These are phyloP conservation scores for Acrocyrtus sp. DNA, from an alignment of 2,888 invertebrate genomes.

Conservation along the genomic window DNA sequence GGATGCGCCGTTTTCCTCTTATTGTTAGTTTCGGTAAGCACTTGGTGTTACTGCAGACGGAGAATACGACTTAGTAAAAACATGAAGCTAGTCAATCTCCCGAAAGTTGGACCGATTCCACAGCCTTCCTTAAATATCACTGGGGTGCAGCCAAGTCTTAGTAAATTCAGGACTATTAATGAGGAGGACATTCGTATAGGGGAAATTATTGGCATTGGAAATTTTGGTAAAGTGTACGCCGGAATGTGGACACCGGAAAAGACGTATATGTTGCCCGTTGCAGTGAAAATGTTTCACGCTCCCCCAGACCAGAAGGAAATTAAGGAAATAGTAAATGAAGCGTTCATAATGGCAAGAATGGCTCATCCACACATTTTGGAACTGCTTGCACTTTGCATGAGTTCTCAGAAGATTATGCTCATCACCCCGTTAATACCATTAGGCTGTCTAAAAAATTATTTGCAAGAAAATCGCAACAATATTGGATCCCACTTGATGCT, in stretches of 20 bases:
- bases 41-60: no score
- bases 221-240: conserved; percentile 96
- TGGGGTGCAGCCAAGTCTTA: conserved; percentile 92
- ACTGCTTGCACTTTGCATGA: conserved; percentile 91
- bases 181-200: conserved; percentile 92
- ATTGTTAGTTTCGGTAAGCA: no score
- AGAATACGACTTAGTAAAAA: no score
- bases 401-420: conserved; percentile 97
- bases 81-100: no score
- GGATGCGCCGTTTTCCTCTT: no score
- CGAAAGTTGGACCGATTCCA: no score
- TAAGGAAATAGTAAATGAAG: conserved; percentile 96
- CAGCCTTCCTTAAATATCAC: conserved; percentile 89
- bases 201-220: conserved; percentile 92
- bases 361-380: conserved; percentile 95
- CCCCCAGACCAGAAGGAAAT: conserved; percentile 82
- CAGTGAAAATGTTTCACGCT: conserved; percentile 95
- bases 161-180: conserved; percentile 90
- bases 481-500: no score
- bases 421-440: no score
- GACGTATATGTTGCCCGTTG: conserved; percentile 94
- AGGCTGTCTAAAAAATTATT: conserved; percentile 99
- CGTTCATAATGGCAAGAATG: conserved; percentile 97
- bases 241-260: conserved; percentile 96
- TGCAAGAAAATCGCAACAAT: no score